Evolutionary conservation across 2,888 invertebrate genomes (phyloP).

Genomic region (Asteroscopus sphinx): DNA sequence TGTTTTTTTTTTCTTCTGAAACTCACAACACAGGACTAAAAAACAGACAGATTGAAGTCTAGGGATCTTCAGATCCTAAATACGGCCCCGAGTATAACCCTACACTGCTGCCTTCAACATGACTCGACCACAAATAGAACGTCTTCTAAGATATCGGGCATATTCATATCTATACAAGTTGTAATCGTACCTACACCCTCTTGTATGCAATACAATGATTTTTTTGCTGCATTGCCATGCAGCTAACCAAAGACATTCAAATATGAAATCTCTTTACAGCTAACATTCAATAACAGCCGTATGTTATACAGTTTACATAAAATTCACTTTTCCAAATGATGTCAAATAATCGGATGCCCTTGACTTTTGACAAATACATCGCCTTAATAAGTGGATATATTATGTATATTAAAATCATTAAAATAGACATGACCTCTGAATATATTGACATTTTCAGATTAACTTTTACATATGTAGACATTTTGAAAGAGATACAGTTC

Average conservation of each 20-base stretch:
- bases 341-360: slow-evolving; percentile 60
- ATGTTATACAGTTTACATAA: slow-evolving; percentile 23
- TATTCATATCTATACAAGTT: slow-evolving; percentile 15
- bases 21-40: no score
- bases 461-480: slow-evolving; percentile 60
- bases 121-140: slow-evolving; percentile 51
- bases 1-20: no score
- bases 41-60: no score
- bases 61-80: no score
- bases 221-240: no score
- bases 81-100: slow-evolving; percentile 1
- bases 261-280: no score
- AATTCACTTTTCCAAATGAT: slow-evolving; percentile 45
- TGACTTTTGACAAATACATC: slow-evolving; percentile 71
- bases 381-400: slow-evolving; percentile 58
- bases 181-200: no score
- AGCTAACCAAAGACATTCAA: no score
- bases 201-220: no score
- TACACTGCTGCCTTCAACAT: slow-evolving; percentile 23
- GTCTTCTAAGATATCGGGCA: slow-evolving; percentile 38
- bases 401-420: slow-evolving; percentile 12
- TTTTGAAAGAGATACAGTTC: slow-evolving; percentile 64
- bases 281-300: slow-evolving; percentile 1
- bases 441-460: slow-evolving; percentile 73
- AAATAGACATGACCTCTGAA: slow-evolving; percentile 71